Percentiles rank a stretch among this genome's conserved stretches.
These are phyloP conservation scores for Nemurella pictetii DNA, from an alignment of 2,888 invertebrate genomes.

Conservation along the genomic window DNA sequence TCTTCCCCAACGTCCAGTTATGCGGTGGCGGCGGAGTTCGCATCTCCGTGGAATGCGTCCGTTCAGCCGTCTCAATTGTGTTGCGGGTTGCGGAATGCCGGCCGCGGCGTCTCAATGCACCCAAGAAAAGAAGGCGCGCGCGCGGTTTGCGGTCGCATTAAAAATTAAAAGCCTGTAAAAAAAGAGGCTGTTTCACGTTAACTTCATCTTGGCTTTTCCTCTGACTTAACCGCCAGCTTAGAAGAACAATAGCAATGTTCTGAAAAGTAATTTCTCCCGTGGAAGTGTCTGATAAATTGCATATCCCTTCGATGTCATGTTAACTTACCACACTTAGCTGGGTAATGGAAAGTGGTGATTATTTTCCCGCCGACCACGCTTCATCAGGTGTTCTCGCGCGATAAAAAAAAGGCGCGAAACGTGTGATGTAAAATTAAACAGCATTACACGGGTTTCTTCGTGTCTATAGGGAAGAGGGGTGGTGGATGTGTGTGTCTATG, in stretches of 20 bases:
- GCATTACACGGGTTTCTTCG: background rate
- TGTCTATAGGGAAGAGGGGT: background rate
- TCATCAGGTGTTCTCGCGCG: background rate
- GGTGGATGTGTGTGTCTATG: background rate
- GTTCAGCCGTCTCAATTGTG: background rate
- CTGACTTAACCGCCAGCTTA: too few relatives aligned
- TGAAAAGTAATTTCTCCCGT: too few relatives aligned
- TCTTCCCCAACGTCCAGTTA: background rate
- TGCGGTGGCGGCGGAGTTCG: background rate
- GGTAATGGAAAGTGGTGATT: background rate
- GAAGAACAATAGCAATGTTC: too few relatives aligned
- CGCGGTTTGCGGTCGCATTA: background rate
- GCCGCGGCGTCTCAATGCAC: conserved; percentile 7
- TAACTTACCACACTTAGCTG: background rate
- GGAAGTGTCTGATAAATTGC: background rate
- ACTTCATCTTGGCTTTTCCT: too few relatives aligned
- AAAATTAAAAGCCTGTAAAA: too few relatives aligned
- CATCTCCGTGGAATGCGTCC: conserved; percentile 9
- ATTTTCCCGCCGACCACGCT: background rate
- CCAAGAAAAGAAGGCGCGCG: background rate
- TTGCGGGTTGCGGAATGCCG: conserved; percentile 7
- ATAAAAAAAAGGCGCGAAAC: background rate
- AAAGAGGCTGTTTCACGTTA: too few relatives aligned
- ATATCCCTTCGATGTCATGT: background rate
- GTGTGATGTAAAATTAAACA: background rate